Evolutionary conservation across 1,140 invertebrate species (phyloP).

Genomic region (Plectrocnemia conspersa): DNA sequence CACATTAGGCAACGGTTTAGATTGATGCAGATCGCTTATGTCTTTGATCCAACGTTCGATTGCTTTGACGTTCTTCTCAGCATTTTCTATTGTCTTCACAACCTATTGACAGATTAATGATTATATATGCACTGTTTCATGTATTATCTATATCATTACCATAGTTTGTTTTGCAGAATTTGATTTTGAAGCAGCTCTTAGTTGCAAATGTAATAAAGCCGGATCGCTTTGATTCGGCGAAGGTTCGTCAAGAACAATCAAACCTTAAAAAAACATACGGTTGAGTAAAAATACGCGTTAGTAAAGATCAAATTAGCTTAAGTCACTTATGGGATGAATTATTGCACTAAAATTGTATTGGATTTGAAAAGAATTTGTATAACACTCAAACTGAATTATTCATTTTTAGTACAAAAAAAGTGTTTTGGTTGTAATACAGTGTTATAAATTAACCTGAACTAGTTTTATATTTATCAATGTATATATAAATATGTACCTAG

Average conservation of each 20-base stretch:
- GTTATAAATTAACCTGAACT: background rate
- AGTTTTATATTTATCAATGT: background rate
- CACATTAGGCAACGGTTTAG: slow-evolving; percentile 80
- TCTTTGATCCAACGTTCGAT: slow-evolving; percentile 94
- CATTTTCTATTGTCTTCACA: slow-evolving; percentile 80
- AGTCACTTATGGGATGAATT: too few relatives aligned
- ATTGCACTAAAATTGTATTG: too few relatives aligned
- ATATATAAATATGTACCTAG: slow-evolving; percentile 41
- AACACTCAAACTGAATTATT: background rate
- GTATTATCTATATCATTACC: slow-evolving; percentile 35
- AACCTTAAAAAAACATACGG: slow-evolving; percentile 55
- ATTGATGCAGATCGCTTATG: slow-evolving; percentile 81
- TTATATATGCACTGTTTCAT: background rate
- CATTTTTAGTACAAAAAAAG: too few relatives aligned
- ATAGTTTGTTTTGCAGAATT: slow-evolving; percentile 44
- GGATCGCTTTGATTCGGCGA: slow-evolving; percentile 92
- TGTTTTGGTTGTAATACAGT: too few relatives aligned
- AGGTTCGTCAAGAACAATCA: slow-evolving; percentile 91
- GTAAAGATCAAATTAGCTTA: too few relatives aligned
- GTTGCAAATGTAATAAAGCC: slow-evolving; percentile 86
- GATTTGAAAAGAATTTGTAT: too few relatives aligned
- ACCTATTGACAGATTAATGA: slow-evolving; percentile 50
- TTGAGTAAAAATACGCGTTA: background rate
- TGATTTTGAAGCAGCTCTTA: slow-evolving; percentile 74
- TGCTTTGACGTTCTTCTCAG: slow-evolving; percentile 80